Percentiles rank a stretch among this genome's conserved stretches.
Evolutionary conservation across 2,797 vertebrate species (phyloP).

Genomic region (Scolopax bukidnonensis): DNA sequence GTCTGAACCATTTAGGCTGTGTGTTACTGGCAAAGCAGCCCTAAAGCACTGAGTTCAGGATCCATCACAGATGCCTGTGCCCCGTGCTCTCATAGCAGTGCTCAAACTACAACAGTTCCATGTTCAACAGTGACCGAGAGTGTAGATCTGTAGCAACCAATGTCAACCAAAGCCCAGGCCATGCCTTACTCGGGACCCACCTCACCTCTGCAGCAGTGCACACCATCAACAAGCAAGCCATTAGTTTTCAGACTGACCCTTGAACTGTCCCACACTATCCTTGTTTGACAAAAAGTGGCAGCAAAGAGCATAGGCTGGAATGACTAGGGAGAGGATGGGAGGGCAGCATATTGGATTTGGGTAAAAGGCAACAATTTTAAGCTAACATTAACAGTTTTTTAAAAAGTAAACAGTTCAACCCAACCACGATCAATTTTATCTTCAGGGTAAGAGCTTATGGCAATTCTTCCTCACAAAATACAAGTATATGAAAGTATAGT

Average conservation of each 20-base stretch:
- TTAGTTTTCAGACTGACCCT: not conserved
- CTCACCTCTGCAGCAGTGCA: not conserved
- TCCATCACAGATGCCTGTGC: not conserved
- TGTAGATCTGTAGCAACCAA: accelerated
- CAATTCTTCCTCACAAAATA: not conserved
- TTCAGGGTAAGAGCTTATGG: not conserved
- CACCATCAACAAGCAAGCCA: not conserved
- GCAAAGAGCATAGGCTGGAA: not conserved
- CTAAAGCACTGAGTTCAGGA: accelerated
- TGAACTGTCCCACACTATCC: no score
- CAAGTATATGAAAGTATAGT: not conserved
- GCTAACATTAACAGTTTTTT: not conserved
- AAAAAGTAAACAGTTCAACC: not conserved
- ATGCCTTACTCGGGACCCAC: accelerated
- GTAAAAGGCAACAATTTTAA: not conserved
- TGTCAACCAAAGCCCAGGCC: not conserved
- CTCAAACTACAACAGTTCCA: not conserved
- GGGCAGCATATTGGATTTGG: not conserved
- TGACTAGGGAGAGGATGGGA: not conserved
- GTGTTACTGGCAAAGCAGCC: not conserved
- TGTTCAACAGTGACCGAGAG: not conserved
- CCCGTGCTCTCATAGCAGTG: accelerated
- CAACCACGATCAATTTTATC: not conserved
- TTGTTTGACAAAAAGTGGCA: not conserved
- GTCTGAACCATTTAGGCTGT: not conserved